These are phyloP conservation scores for Saccostrea echinata DNA, from an alignment of 1,140 invertebrate species.

Conservation along the genomic window DNA sequence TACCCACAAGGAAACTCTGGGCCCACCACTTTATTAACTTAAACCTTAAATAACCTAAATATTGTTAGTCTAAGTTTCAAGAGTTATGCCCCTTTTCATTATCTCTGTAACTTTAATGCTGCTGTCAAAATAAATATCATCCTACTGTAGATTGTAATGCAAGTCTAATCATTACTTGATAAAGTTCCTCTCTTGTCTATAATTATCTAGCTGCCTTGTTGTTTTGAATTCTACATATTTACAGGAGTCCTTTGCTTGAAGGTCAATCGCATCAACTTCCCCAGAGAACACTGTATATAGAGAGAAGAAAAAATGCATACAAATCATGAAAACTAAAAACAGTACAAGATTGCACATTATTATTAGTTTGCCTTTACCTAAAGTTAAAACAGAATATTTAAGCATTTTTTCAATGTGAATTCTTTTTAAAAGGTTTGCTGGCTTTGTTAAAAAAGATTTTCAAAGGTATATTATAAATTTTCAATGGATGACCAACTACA, in stretches of 20 bases:
- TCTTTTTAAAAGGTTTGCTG: no score
- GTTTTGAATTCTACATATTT: constrained; percentile 85
- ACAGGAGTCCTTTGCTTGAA: constrained; percentile 74
- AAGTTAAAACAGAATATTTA: no score
- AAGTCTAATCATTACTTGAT: constrained; percentile 69
- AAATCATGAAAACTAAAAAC: no score
- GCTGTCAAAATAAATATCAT: no score
- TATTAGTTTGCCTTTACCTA: no score
- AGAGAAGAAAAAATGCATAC: neutral
- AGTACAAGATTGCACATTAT: no score
- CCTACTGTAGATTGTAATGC: no score
- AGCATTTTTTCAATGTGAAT: no score
- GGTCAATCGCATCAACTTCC: constrained; percentile 75
- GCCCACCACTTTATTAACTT: constrained; percentile 87
- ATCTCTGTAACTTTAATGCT: neutral
- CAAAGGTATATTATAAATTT: no score
- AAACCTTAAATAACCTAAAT: constrained; percentile 16
- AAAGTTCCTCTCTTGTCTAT: constrained; percentile 82
- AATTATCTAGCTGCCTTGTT: constrained; percentile 80
- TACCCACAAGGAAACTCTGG: constrained; percentile 86
- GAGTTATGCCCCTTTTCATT: constrained; percentile 22
- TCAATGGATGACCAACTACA: no score
- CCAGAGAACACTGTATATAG: constrained; percentile 74
- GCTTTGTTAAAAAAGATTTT: no score
- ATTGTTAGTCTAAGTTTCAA: neutral